A percentile compares a stretch with the other conserved stretches of the same genome.
These are phyloP conservation scores for Ostrea denselamellosa DNA, from an alignment of 1,140 invertebrate genomes.

Conservation along the genomic window DNA sequence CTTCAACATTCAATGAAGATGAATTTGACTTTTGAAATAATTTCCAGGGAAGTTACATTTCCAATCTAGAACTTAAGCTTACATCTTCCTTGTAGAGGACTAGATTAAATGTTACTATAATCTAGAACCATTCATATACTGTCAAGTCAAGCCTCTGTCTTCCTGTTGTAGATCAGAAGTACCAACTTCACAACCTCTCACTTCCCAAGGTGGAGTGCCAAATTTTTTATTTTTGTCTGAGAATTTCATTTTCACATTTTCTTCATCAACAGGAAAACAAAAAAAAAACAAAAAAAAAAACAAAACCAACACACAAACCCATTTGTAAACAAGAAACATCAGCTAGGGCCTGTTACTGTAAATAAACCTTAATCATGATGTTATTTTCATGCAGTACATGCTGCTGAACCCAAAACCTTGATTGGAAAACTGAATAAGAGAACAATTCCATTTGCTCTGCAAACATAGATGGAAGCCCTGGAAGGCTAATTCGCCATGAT, in stretches of 20 bases:
- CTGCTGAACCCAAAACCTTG: not conserved
- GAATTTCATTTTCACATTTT: not conserved
- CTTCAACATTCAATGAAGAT: too few relatives aligned
- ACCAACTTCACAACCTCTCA: not conserved
- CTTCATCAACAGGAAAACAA: not conserved
- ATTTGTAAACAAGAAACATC: too few relatives aligned
- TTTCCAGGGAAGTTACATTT: too few relatives aligned
- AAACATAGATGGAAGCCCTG: not conserved
- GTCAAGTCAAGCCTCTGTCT: not conserved
- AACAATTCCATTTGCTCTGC: not conserved
- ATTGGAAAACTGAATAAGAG: slow-evolving; percentile 4
- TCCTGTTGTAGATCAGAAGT: not conserved
- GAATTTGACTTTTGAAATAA: not conserved
- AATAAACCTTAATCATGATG: not conserved
- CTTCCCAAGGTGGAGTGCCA: not conserved
- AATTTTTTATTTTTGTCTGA: not conserved
- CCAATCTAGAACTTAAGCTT: too few relatives aligned
- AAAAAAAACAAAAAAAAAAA: too few relatives aligned
- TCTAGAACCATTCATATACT: not conserved
- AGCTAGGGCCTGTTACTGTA: not conserved
- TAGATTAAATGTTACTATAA: not conserved
- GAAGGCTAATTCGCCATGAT: not conserved
- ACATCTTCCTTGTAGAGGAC: not conserved
- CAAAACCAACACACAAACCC: too few relatives aligned
- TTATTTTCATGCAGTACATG: not conserved